Conservation (phyloP, 1,140 invertebrate species). For the Plutomurus gul region DNA sequence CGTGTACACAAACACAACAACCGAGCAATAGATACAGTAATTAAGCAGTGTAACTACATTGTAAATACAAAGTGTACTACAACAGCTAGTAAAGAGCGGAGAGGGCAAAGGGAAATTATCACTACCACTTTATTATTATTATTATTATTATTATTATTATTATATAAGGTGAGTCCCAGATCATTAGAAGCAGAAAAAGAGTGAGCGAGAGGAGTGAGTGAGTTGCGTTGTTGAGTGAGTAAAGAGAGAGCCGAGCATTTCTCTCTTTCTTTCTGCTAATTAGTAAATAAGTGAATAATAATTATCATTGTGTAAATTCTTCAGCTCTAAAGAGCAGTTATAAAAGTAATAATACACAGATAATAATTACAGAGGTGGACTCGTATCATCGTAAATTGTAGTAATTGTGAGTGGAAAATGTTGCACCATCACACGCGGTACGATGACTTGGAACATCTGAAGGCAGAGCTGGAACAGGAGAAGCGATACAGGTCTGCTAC, state of each 20-base stretch:
- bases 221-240: constrained; percentile 1
- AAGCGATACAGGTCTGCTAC: constrained; percentile 52
- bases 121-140: too few species aligned
- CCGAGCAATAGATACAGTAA: neutral
- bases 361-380: constrained; percentile 24
- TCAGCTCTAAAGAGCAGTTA: constrained; percentile 2
- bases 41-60: neutral
- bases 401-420: constrained; percentile 31
- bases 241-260: neutral
- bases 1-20: neutral
- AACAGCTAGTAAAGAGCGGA: too few species aligned
- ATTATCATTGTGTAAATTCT: constrained; percentile 28
- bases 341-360: constrained; percentile 26
- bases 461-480: constrained; percentile 52
- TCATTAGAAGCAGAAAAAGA: neutral
- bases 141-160: too few species aligned
- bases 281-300: constrained; percentile 26
- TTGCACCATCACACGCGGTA: constrained; percentile 45
- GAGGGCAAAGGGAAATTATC: too few species aligned
- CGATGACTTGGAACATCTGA: constrained; percentile 53
- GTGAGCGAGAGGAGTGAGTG: neutral
- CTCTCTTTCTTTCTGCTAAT: neutral
- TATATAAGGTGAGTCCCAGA: neutral
- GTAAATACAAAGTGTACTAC: too few species aligned
- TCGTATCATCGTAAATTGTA: constrained; percentile 12